Percentiles rank a stretch among this genome's conserved stretches.
Evolutionary conservation across 2,797 vertebrate species (phyloP).

Genomic region (Nyctibius grandis): DNA sequence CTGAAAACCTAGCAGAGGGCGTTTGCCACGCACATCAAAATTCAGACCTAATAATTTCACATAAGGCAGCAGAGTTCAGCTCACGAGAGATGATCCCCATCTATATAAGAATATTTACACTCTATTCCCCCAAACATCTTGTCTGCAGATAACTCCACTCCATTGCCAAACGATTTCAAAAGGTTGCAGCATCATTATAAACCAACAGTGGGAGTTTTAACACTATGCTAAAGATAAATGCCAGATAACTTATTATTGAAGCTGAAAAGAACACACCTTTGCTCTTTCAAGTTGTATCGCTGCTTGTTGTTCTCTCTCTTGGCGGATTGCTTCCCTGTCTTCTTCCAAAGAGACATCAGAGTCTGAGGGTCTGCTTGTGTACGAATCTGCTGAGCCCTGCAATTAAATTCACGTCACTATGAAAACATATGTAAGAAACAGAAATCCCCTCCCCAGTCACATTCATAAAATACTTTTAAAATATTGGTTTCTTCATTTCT

Average conservation of each 20-base stretch:
- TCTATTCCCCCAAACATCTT: not conserved
- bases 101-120: not conserved
- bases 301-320: constrained; percentile 95
- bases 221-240: not conserved
- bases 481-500: not conserved
- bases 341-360: constrained; percentile 98
- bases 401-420: constrained; percentile 25
- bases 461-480: not conserved
- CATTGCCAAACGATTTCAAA: not conserved
- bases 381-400: constrained; percentile 98
- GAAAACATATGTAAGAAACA: not conserved
- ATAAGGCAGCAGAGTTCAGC: not conserved
- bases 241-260: not conserved
- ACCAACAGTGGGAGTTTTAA: not conserved
- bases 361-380: constrained; percentile 97
- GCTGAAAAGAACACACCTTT: constrained; percentile 78
- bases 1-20: not conserved
- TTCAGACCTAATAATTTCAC: not conserved
- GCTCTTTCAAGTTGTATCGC: constrained; percentile 94
- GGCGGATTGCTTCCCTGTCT: constrained; percentile 92
- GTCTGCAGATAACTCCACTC: not conserved
- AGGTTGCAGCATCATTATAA: not conserved
- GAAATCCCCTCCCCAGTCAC: not conserved
- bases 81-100: not conserved
- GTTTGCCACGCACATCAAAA: not conserved